Evolutionary conservation across 2,113 vertebrate species (phyloP), one percentile per base, ranked within the genome.

Genomic region (Zingel zingel): DNA sequence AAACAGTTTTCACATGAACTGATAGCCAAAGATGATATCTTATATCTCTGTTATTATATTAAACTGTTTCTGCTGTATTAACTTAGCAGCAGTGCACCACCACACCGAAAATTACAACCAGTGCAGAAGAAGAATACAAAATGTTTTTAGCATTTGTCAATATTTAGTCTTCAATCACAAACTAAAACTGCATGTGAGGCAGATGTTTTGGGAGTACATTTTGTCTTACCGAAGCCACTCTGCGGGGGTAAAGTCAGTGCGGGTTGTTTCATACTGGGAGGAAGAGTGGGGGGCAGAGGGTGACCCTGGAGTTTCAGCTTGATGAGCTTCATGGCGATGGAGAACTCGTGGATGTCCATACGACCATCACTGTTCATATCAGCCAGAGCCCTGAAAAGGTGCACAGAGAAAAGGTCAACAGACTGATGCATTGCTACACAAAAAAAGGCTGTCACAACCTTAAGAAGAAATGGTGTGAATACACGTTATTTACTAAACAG

Each of bases 241-340:
- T 95, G 94, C 47, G 89, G 89, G 25, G 97, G 93, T 57, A 98
- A 90, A 82, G 97, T 86, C 74, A 97, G 94, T 0, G 97, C 96
- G 1, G 96, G 96, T 87, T 97, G 97, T 77, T 97, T 97, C 98
- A 99, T 99, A 92, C 96, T 94, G 11, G 97, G 95, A 64, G 98
- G 98, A 69, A 99, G 96, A 5, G 94, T 19, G 1, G 97, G 93
- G 9, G 98, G 98, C 59, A 99, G 96, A 13, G 96, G 96, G 93
- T 99, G 98, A 61, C 98, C 98, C 94, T 99, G 98, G 1, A 99
- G 96, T 86, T 98, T 99, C 87, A 99, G 94, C 36, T 99, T 99
- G 91, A 99, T 99, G 59, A 99, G 97, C 86, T 99, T 99, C 98
- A 99, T 99, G 39, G 98, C 98, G 76, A 99, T 99, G 86, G 98